A percentile compares a stretch with the other conserved stretches of the same genome.
These are phyloP conservation scores for Rhinopomastus cyanomelas DNA, from an alignment of 2,113 vertebrate species.

Conservation along the genomic window DNA sequence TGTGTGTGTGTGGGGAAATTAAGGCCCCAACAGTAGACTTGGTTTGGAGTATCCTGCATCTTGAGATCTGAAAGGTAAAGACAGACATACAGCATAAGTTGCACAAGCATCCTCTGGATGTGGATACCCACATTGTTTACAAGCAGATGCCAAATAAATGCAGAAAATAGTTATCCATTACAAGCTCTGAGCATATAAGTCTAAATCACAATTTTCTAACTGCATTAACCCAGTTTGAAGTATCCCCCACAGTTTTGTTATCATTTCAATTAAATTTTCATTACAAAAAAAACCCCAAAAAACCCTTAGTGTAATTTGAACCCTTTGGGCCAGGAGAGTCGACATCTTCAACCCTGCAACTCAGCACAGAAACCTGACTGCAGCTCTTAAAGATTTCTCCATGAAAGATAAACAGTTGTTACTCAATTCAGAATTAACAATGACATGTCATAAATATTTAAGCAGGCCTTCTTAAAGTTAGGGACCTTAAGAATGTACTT, in stretches of 20 bases:
- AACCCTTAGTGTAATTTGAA: not conserved
- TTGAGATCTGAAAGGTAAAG: not conserved
- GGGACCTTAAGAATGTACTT: not conserved
- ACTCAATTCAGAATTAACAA: not conserved
- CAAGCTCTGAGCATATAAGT: not conserved
- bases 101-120: not conserved
- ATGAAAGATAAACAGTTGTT: not conserved
- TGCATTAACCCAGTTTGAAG: not conserved
- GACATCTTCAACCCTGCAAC: not conserved
- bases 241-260: not conserved
- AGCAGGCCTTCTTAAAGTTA: not conserved
- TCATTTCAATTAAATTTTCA: not conserved
- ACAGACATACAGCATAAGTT: not conserved
- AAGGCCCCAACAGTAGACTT: not conserved
- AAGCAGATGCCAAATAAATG: not conserved
- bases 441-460: not conserved
- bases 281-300: too few species aligned
- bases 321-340: not conserved
- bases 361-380: not conserved
- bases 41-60: not conserved
- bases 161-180: not conserved
- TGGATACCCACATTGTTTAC: not conserved
- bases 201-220: not conserved
- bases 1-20: too few species aligned
- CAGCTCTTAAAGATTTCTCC: not conserved